Evolutionary conservation across 2,888 invertebrate species (phyloP).

Genomic region (Dinocampus coccinellae): DNA sequence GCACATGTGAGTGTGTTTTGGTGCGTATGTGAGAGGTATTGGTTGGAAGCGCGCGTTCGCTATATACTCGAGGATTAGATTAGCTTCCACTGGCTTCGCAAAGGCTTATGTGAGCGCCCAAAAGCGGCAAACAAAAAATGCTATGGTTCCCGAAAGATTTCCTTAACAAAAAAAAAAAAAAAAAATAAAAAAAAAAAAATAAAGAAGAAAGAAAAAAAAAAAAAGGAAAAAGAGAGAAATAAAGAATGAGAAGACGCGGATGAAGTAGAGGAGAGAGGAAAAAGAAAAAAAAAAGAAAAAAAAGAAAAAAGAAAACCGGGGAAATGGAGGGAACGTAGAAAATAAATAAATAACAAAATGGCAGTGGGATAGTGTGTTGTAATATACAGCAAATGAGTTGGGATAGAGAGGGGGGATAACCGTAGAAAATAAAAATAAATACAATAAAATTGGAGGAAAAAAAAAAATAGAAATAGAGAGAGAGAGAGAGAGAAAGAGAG

Average conservation of each 20-base stretch:
- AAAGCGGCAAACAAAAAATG: slow-evolving; percentile 64
- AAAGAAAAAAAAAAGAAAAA: too few relatives aligned
- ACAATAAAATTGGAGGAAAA: too few relatives aligned
- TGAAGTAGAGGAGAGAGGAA: too few relatives aligned
- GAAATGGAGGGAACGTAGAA: background rate
- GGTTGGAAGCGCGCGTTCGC: slow-evolving; percentile 44
- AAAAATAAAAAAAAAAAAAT: background rate
- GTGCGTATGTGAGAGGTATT: slow-evolving; percentile 4
- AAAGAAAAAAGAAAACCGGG: too few relatives aligned
- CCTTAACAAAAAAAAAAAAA: slow-evolving; percentile 35
- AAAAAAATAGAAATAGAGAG: too few relatives aligned
- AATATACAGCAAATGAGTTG: too few relatives aligned
- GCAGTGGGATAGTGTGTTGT: background rate
- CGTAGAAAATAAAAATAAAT: too few relatives aligned
- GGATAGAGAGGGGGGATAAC: too few relatives aligned
- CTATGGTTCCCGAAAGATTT: slow-evolving; percentile 49
- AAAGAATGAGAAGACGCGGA: background rate
- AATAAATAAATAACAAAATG: background rate
- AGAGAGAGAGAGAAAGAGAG: too few relatives aligned
- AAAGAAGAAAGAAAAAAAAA: too few relatives aligned
- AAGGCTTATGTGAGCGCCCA: slow-evolving; percentile 59
- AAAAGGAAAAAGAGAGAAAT: background rate
- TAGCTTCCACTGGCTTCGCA: slow-evolving; percentile 63
- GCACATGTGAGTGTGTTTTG: too few relatives aligned
- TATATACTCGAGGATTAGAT: slow-evolving; percentile 64